phyloP scores from a whole-genome alignment of 2,888 invertebrate genomes.

The Oscheius myriophilus region DNA sequence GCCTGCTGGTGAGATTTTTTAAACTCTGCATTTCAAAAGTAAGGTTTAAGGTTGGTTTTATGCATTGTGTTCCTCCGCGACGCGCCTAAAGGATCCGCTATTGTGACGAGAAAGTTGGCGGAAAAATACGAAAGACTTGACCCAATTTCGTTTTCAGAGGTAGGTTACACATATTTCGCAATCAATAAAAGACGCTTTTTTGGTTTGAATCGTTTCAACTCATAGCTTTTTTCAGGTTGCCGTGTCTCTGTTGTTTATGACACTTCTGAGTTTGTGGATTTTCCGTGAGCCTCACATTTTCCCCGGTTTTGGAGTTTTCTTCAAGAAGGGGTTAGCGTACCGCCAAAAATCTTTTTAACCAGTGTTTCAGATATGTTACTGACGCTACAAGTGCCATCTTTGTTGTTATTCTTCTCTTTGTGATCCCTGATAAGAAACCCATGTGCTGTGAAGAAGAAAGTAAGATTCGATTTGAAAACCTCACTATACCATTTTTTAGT shows the following conservation, averaged over 20 bases:
- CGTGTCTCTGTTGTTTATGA: conserved; percentile 75
- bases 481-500: background rate
- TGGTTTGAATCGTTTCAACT: too few species aligned
- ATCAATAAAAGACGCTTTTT: too few species aligned
- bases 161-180: conserved; percentile 24
- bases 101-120: conserved; percentile 57
- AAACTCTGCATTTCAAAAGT: background rate
- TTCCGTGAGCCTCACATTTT: conserved; percentile 88
- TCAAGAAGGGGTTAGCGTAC: conserved; percentile 58
- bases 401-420: conserved; percentile 84
- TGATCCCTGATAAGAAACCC: conserved; percentile 81
- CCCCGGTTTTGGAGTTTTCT: conserved; percentile 81
- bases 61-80: conserved; percentile 49
- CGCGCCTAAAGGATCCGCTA: conserved; percentile 52
- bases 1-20: conserved; percentile 45
- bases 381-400: conserved; percentile 79
- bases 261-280: conserved; percentile 86
- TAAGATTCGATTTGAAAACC: background rate
- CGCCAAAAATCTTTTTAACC: background rate
- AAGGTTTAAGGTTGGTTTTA: conserved; percentile 34
- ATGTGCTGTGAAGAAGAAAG: conserved; percentile 28
- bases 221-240: conserved; percentile 30
- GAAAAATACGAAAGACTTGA: conserved; percentile 58
- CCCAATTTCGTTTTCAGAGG: conserved; percentile 53
- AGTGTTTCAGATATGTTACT: conserved; percentile 60